A percentile compares a stretch with the other conserved stretches of the same genome.
Conservation (phyloP, 2,113 vertebrate genomes). For the Manacus vitellinus region DNA sequence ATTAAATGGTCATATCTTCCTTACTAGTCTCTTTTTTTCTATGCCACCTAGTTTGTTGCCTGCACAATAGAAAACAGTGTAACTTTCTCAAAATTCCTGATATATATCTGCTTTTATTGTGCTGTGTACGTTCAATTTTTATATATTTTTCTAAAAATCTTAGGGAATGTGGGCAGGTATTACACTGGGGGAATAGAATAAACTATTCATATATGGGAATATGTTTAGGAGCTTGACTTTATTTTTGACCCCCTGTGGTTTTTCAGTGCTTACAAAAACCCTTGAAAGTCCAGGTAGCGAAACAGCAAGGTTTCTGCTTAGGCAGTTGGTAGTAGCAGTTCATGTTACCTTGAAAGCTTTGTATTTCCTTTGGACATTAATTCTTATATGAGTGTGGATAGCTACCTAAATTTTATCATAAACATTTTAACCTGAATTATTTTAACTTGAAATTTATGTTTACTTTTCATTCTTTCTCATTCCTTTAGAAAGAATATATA, state of each 20-base stretch:
- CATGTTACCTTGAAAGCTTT: not conserved
- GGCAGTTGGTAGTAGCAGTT: not conserved
- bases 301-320: not conserved
- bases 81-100: not conserved
- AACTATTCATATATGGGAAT: not conserved
- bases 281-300: not conserved
- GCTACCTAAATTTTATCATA: not conserved
- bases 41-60: not conserved
- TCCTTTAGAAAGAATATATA: not conserved
- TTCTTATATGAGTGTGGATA: not conserved
- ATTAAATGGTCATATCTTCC: not conserved
- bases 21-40: not conserved
- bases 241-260: not conserved
- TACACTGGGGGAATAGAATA: not conserved
- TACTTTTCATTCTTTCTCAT: not conserved
- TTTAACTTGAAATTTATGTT: not conserved
- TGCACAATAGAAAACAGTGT: not conserved
- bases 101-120: not conserved
- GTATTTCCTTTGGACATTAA: not conserved
- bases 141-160: not conserved
- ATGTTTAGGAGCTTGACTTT: not conserved
- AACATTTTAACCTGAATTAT: not conserved
- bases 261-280: not conserved
- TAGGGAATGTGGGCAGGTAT: not conserved
- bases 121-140: not conserved